Conservation (phyloP, 2,113 vertebrate genomes). For the Syngnathus scovelli region DNA sequence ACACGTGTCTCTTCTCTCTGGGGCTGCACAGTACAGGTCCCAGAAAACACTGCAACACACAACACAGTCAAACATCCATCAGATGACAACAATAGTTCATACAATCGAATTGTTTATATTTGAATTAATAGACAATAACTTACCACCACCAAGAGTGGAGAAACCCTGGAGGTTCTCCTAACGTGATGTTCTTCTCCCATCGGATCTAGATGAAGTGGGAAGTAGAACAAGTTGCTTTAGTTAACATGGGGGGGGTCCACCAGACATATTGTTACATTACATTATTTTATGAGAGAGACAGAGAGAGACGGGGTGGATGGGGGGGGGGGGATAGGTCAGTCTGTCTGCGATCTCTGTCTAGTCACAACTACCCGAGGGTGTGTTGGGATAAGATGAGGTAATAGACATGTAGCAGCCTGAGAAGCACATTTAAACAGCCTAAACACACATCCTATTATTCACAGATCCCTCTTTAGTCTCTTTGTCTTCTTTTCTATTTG, state of each 20-base stretch:
- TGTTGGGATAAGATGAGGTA: slow-evolving; percentile 16
- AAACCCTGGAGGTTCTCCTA: slow-evolving; percentile 98
- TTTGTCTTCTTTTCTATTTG: neutral
- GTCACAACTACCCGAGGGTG: slow-evolving; percentile 18
- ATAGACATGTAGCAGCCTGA: slow-evolving; percentile 42
- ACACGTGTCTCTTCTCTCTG: slow-evolving; percentile 85
- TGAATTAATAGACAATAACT: slow-evolving; percentile 49
- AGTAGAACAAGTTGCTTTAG: slow-evolving; percentile 27
- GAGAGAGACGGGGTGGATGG: slow-evolving; percentile 18
- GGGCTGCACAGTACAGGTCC: slow-evolving; percentile 90
- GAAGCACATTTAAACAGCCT: slow-evolving; percentile 19
- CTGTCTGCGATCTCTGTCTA: slow-evolving; percentile 24
- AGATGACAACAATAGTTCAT: neutral
- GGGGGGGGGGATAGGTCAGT: slow-evolving; percentile 45
- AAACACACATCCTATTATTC: slow-evolving; percentile 13
- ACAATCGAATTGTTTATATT: too few relatives aligned
- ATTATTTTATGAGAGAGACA: slow-evolving; percentile 20
- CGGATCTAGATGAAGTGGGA: slow-evolving; percentile 78
- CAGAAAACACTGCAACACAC: slow-evolving; percentile 81
- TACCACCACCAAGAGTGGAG: slow-evolving; percentile 99
- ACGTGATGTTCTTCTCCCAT: slow-evolving; percentile 99
- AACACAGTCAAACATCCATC: neutral
- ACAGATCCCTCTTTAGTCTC: neutral
- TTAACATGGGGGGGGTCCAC: slow-evolving; percentile 1
- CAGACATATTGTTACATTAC: slow-evolving; percentile 18